A percentile compares a stretch with the other conserved stretches of the same genome.
Conservation (phyloP, 2,797 vertebrate genomes). For the Odontamblyopus lacepedii region DNA sequence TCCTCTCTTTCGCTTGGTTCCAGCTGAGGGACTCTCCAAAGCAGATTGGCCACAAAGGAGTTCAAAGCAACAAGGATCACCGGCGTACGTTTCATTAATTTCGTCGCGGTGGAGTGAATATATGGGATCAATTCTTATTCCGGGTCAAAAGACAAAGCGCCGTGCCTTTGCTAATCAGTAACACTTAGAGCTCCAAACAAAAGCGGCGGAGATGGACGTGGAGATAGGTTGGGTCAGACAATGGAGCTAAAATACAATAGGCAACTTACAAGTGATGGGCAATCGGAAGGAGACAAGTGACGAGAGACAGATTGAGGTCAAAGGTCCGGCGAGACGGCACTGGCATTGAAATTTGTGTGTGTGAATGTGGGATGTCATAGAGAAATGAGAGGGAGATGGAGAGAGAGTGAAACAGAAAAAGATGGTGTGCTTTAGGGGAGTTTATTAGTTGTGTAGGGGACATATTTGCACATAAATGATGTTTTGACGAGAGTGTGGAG, state of each 20-base stretch:
- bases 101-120: slow-evolving; percentile 28
- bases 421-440: slow-evolving; percentile 26
- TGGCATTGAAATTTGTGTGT: neutral
- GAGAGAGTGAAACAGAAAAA: slow-evolving; percentile 34
- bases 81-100: slow-evolving; percentile 64
- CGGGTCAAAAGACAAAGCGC: slow-evolving; percentile 22
- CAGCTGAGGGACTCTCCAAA: slow-evolving; percentile 52
- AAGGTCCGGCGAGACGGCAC: slow-evolving; percentile 27
- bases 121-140: slow-evolving; percentile 44
- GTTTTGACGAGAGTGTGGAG: slow-evolving; percentile 23
- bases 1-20: slow-evolving; percentile 32
- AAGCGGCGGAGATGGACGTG: slow-evolving; percentile 20
- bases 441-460: slow-evolving; percentile 41
- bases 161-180: slow-evolving; percentile 19
- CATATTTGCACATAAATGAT: slow-evolving; percentile 62
- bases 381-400: slow-evolving; percentile 24
- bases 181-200: slow-evolving; percentile 9
- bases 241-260: slow-evolving; percentile 18
- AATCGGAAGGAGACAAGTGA: slow-evolving; percentile 35
- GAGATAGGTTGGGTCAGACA: slow-evolving; percentile 19
- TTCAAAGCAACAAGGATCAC: slow-evolving; percentile 55
- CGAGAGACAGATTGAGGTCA: slow-evolving; percentile 65
- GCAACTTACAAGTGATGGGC: slow-evolving; percentile 25
- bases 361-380: slow-evolving; percentile 10
- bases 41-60: slow-evolving; percentile 40